Percentiles rank a stretch among this genome's conserved stretches.
These are phyloP conservation scores for Actinopyga echinites DNA, from an alignment of 53 echinoderm and acorn worm species.

Conservation along the genomic window DNA sequence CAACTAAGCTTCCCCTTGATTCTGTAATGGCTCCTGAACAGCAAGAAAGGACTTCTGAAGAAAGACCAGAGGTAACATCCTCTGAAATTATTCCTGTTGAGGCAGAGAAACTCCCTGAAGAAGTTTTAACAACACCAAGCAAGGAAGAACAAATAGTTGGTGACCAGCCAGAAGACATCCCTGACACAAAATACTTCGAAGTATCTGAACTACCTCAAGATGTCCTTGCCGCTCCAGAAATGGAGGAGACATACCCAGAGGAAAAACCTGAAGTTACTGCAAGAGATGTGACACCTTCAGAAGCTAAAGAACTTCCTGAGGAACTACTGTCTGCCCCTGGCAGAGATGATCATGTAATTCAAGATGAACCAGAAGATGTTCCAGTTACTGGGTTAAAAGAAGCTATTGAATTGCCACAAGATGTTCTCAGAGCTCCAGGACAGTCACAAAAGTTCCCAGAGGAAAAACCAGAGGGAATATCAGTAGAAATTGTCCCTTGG, in stretches of 20 bases:
- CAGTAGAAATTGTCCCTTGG: not conserved
- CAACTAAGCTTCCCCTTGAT: not conserved
- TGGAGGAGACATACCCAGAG: constrained; percentile 28
- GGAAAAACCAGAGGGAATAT: constrained; percentile 1
- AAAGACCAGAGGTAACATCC: not conserved
- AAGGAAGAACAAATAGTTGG: constrained; percentile 4
- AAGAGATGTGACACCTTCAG: constrained; percentile 34
- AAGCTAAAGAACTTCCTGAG: constrained; percentile 36
- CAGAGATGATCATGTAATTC: not conserved
- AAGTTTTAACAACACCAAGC: constrained; percentile 16
- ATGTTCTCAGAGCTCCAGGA: constrained; percentile 15
- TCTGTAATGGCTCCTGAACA: not conserved
- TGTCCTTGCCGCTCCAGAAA: constrained; percentile 1
- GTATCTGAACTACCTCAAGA: constrained; percentile 30
- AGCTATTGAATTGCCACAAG: constrained; percentile 4
- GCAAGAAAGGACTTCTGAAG: not conserved
- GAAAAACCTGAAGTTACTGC: constrained; percentile 33
- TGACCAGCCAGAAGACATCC: not conserved
- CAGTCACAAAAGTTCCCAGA: constrained; percentile 1
- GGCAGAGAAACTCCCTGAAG: not conserved
- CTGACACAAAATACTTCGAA: constrained; percentile 8
- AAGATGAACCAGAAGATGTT: not conserved
- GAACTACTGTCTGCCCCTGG: not conserved
- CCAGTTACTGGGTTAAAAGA: not conserved
- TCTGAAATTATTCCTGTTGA: not conserved